Base-by-base conservation (phyloP, 1,140 invertebrate genomes). In the Choristoneura fumiferana region DNA sequence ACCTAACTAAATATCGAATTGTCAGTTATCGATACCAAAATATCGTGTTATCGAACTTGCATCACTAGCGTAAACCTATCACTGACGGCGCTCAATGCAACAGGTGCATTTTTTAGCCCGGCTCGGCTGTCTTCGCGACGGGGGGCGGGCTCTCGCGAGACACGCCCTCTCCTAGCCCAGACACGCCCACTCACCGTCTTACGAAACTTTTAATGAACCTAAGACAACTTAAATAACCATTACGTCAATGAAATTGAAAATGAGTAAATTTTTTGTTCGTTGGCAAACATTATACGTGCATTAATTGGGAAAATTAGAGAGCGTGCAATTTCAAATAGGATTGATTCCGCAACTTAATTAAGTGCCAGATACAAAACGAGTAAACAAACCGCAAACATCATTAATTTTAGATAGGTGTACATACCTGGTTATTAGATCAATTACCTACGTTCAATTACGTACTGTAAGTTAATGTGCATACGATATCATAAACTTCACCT, bases 171-270 rank as follows among this genome's bases (percentile, higher is more conserved):
- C 40, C 15, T 52, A 57, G 59, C 57, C 71, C 22, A 29, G 22
- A 29, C 22, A 84, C 84, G 84, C 82, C 84, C 78, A 76, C 72
- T 29, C 29, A 18, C 49, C 62, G 65, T 81, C 79, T 82, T 79
- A 52, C 63, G 38, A 65, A 13, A 29, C 52, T 35, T 60, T 36
- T 39, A 34, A 34, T 14, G 10, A 35, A n/a, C 17, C 35, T 9
- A 45, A 8, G 22, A 29, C 22, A 3, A 6, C 22, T n/a, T n/a
- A n/a, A n/a, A n/a, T n/a, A n/a, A n/a, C n/a, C n/a, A n/a, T n/a
- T n/a, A n/a, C n/a, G n/a, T n/a, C n/a, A n/a, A n/a, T n/a, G n/a
- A n/a, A n/a, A n/a, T n/a, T n/a, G n/a, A n/a, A n/a, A 29, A 29
- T 29, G 22, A 3, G 22, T 29, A 29, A 29, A 29, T 29, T 29